Percentiles rank a stretch among this genome's conserved stretches.
Evolutionary conservation across 2,113 vertebrate genomes (phyloP).

Genomic region (Bungarus multicinctus): DNA sequence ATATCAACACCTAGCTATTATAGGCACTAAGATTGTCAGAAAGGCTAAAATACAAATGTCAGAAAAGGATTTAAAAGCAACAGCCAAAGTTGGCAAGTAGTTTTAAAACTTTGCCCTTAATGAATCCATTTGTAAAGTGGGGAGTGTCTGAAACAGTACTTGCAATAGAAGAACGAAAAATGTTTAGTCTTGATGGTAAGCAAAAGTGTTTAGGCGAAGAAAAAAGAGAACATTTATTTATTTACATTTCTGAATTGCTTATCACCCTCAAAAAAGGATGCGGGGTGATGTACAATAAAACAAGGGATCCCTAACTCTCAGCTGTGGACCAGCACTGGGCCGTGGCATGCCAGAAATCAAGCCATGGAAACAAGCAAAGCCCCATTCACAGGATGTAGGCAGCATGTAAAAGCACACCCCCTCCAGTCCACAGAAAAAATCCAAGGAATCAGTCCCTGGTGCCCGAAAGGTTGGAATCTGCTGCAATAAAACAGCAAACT

Average conservation of each 20-base stretch:
- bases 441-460: too few species aligned
- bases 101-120: background rate
- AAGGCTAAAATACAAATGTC: background rate
- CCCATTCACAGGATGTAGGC: too few species aligned
- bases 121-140: background rate
- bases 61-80: background rate
- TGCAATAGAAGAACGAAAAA: background rate
- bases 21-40: background rate
- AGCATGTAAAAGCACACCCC: too few species aligned
- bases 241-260: background rate
- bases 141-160: background rate
- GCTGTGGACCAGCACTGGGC: too few species aligned
- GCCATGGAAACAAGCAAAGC: too few species aligned
- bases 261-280: background rate
- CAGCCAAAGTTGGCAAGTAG: background rate
- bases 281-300: background rate
- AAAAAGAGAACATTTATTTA: background rate
- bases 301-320: rapidly evolving
- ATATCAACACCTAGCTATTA: background rate
- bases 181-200: background rate
- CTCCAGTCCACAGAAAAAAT: too few species aligned
- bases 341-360: too few species aligned
- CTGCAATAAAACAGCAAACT: background rate
- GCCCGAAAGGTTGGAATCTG: too few species aligned
- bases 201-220: background rate